These are phyloP conservation scores for Atherinosoma microstoma DNA, from an alignment of 2,797 vertebrate species.

Conservation along the genomic window DNA sequence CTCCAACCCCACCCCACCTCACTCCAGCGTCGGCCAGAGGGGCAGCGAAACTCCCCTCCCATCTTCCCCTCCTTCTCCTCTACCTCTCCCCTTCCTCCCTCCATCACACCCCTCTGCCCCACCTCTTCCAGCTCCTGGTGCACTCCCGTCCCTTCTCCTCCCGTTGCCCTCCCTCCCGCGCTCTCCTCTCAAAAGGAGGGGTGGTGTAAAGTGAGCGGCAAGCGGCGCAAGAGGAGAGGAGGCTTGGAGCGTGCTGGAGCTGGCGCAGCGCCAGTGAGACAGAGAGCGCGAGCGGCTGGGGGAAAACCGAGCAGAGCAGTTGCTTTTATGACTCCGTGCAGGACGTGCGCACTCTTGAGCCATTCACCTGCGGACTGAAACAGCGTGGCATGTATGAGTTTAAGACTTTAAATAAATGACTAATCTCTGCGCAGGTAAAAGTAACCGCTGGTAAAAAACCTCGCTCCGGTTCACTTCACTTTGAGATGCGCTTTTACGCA, in stretches of 20 bases:
- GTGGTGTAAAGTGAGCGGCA: constrained; percentile 85
- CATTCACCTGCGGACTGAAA: constrained; percentile 67
- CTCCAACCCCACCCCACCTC: constrained; percentile 73
- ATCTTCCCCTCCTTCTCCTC: constrained; percentile 17
- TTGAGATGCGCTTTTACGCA: constrained; percentile 39
- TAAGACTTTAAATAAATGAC: background rate
- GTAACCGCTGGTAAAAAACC: too few species aligned
- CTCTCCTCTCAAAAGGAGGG: constrained; percentile 54
- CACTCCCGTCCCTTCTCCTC: constrained; percentile 22
- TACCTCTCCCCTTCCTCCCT: constrained; percentile 14
- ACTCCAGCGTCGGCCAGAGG: constrained; percentile 45
- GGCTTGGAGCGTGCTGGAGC: constrained; percentile 87
- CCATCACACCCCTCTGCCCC: constrained; percentile 60
- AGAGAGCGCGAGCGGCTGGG: constrained; percentile 7
- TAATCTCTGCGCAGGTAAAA: background rate
- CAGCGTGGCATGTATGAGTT: background rate
- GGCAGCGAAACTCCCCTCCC: constrained; percentile 59
- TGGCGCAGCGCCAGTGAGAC: constrained; percentile 75
- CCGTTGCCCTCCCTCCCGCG: background rate
- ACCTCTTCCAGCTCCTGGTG: constrained; percentile 76
- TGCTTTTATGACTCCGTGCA: constrained; percentile 62
- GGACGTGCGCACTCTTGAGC: constrained; percentile 49
- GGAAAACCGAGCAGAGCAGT: constrained; percentile 31
- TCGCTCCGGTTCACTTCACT: background rate
- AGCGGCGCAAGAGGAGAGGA: constrained; percentile 75